Base-by-base conservation (phyloP, 2,113 vertebrate genomes). In the Caranx ignobilis region DNA sequence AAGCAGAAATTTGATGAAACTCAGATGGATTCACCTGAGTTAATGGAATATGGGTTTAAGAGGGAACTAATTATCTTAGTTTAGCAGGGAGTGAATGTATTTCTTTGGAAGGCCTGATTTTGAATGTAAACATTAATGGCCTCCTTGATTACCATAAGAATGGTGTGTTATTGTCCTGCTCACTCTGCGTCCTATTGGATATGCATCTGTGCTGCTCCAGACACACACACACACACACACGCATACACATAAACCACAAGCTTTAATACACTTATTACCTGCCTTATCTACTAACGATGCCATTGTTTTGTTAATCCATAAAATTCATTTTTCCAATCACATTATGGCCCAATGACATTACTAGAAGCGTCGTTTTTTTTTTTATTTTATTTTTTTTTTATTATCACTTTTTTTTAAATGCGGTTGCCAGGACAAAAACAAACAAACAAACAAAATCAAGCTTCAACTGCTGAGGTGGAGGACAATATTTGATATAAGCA, bases 51-150 rank as follows among this genome's bases (percentile, higher is more conserved):
- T 92, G 94, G 92, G 90, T 94, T 95, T 95, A 95, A 94, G 93
- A 92, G 92, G 90, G 85, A 95, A 95, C 93, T 95, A 95, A 95
- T 95, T 95, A 95, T 94, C 91, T 80, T 57, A 89, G 89, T 95
- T 94, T 94, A 91, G 88, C 85, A 35, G 84, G 71, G 87, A 92
- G 83, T 91, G 87, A 95, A 95, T 92, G 88, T 88, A 80, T 94
- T 95, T 93, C 87, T 93, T 88, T 92, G 92, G 86, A 86, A 88
- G 82, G 87, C 65, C 83, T 82, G 88, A 92, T 94, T 94, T 87
- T 93, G 87, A 95, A 95, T 95, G 93, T 95, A 95, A 95, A 95
- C 94, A 94, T 95, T 95, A 95, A 95, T 95, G 94, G 93, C 88
- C 88, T 93, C 89, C 90, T 94, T 93, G 87, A 95, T 95, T 95